Percentiles rank a stretch among this genome's conserved stretches.
These are phyloP conservation scores for Acanthopagrus latus DNA, from an alignment of 2,797 vertebrate species.

Conservation along the genomic window DNA sequence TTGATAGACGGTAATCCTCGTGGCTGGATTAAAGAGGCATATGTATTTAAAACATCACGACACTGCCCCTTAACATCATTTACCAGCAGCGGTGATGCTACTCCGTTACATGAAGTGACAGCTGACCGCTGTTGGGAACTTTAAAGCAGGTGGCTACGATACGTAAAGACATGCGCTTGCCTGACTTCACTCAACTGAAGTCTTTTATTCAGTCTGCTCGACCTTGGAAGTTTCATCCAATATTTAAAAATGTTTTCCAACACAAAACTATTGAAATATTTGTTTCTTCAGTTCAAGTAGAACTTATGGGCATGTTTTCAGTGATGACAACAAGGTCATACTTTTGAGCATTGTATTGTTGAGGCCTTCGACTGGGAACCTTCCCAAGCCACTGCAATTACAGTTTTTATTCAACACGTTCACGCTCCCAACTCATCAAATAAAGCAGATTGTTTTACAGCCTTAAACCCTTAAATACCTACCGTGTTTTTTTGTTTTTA, in stretches of 20 bases:
- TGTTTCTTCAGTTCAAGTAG: background rate
- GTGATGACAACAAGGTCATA: background rate
- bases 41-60: constrained; percentile 13
- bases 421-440: too few relatives aligned
- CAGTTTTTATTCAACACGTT: background rate
- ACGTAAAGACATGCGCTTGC: background rate
- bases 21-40: constrained; percentile 31
- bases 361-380: background rate
- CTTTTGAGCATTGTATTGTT: background rate
- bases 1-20: constrained; percentile 27
- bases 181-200: background rate
- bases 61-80: background rate
- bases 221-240: too few relatives aligned
- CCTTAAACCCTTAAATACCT: too few relatives aligned
- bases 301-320: background rate
- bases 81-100: background rate
- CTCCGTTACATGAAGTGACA: background rate
- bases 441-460: too few relatives aligned
- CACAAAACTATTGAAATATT: background rate
- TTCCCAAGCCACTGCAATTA: background rate
- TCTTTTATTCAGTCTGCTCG: background rate
- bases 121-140: background rate
- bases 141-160: background rate
- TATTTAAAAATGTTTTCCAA: background rate
- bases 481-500: too few relatives aligned